Conservation (phyloP, 2,113 vertebrate species). For the Chauna torquata region DNA sequence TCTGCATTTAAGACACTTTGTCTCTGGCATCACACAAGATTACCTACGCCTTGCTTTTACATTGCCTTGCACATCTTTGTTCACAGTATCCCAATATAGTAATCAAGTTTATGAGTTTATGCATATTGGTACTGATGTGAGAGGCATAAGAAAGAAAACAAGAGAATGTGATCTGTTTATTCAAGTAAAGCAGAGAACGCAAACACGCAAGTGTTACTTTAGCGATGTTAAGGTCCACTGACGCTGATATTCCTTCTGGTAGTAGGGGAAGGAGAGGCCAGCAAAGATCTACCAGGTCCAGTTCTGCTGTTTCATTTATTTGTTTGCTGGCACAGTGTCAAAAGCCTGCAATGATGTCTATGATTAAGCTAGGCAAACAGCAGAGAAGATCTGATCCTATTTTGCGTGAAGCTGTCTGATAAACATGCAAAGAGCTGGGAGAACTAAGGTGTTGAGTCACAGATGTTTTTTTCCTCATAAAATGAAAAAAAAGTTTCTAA, state of each 20-base stretch:
- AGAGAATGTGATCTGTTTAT: not conserved
- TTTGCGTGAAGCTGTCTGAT: not conserved
- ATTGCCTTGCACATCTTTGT: not conserved
- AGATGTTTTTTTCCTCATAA: not conserved
- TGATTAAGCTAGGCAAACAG: not conserved
- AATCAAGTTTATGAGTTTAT: not conserved
- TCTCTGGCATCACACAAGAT: not conserved
- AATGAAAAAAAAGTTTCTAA: not conserved
- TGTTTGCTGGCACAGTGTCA: not conserved
- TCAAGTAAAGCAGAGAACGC: not conserved
- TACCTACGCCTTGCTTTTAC: not conserved
- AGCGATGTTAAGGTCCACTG: not conserved
- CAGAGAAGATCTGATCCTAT: not conserved
- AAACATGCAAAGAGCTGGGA: not conserved
- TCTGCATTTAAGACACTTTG: not conserved
- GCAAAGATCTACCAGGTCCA: not conserved
- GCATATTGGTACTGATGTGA: not conserved
- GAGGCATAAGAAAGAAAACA: not conserved
- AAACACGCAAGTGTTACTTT: accelerated
- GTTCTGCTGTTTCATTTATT: not conserved
- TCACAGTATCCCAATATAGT: not conserved
- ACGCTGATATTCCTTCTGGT: not conserved
- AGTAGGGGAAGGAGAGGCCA: not conserved
- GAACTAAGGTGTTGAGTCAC: not conserved
- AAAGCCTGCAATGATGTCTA: not conserved